Evolutionary conservation across 2,113 vertebrate genomes (phyloP).

Genomic region (Syrrhaptes paradoxus): DNA sequence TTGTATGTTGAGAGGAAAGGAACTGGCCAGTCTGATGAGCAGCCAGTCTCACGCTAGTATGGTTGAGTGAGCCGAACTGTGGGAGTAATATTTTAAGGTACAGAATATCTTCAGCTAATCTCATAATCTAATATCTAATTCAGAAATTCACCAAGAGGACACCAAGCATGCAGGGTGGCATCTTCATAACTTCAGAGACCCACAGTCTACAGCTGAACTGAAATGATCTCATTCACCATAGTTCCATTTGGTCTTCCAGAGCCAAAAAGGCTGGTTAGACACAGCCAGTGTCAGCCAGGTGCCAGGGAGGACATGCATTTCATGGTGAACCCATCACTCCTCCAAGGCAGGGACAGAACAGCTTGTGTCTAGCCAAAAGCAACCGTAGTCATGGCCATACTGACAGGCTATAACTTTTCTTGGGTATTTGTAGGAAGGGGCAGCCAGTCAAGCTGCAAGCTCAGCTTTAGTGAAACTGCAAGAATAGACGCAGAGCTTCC

Average conservation of each 20-base stretch:
- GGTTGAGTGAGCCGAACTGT: background rate
- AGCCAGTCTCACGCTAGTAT: background rate
- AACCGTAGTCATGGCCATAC: fast-evolving
- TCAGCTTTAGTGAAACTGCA: background rate
- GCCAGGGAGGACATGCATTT: background rate
- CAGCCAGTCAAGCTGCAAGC: background rate
- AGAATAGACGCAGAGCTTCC: background rate
- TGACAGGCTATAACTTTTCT: fast-evolving
- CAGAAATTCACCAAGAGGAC: background rate
- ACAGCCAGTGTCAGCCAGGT: background rate
- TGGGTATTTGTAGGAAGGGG: background rate
- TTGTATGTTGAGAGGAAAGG: background rate
- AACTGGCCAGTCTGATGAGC: background rate
- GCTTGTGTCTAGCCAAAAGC: background rate
- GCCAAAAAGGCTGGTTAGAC: background rate
- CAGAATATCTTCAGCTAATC: background rate
- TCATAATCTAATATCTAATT: background rate
- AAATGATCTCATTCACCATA: background rate
- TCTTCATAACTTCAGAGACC: background rate
- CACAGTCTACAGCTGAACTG: background rate
- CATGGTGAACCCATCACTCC: background rate
- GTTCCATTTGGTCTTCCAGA: background rate
- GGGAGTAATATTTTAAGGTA: background rate
- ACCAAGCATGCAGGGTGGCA: background rate
- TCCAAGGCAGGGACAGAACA: background rate